Evolutionary conservation across 2,888 invertebrate genomes (phyloP), one percentile per base, ranked within the genome.

Genomic region (Altica lythri): DNA sequence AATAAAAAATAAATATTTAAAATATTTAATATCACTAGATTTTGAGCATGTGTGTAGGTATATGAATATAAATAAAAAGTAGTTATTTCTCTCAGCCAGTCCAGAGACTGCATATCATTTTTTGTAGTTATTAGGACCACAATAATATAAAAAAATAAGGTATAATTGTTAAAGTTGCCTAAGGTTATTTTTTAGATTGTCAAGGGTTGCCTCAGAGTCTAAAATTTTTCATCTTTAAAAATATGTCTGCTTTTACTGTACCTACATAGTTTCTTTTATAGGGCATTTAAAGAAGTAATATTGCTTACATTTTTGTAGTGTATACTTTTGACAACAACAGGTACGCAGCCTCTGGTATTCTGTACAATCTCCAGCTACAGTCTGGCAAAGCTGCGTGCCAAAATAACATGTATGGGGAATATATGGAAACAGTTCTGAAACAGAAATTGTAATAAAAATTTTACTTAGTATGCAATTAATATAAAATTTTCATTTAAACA

Each of bases 321-420:
- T 78, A 62, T 79, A 79, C 65, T 78, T 77, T 68, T 81, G 79
- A 73, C 87, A 87, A 74, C 87, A 87, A 73, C 87, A 87, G 69
- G 81, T 82, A 32, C 84, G 76, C 38, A 86, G 73, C 53, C 84
- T 75, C 53, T 79, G 77, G 73, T 86, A 86, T 67, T 80, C 80
- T 32, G 79, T 83, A 75, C 87, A 87, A 76, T 86, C 81, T 45
- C 73, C 76, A 1, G 82, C 83, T 16, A 80, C 74, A 27, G 85
- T 81, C 61, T 77, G 75, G 74, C 86, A 86, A 65, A 83, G 79
- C 66, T 78, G 78, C 47, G 81, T 79, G 32, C 85, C 85, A 65
- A 83, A 69, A 75, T 83, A 85, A 75, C 87, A 87, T 1, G 83
- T 83, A 76, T 87, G 87, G 60, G 86, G 84, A 62, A 86, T 80